A percentile compares a stretch with the other conserved stretches of the same genome.
Evolutionary conservation across 2,113 vertebrate species (phyloP).

Genomic region (Pituophis catenifer): DNA sequence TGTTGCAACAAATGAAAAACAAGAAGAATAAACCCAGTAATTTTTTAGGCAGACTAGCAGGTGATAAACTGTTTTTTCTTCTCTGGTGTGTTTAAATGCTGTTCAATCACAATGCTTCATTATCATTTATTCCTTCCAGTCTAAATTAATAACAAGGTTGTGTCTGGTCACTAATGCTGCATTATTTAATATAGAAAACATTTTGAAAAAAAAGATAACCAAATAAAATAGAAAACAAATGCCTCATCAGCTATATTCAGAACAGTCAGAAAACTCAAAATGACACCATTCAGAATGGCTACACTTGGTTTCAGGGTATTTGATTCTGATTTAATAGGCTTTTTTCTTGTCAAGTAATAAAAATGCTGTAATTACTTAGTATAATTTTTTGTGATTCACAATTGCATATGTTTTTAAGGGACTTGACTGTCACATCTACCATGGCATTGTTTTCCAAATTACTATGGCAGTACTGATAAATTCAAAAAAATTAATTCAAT

Average conservation of each 20-base stretch:
- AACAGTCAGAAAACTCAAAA: background rate
- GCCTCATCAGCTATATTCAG: background rate
- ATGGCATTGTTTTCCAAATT: background rate
- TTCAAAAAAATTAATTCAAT: background rate
- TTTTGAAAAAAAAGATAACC: background rate
- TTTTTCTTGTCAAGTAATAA: background rate
- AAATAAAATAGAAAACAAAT: background rate
- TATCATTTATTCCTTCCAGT: background rate
- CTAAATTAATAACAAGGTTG: background rate
- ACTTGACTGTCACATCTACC: background rate
- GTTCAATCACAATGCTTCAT: background rate
- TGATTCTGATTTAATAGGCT: background rate
- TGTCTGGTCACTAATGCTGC: background rate
- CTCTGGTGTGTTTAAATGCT: background rate
- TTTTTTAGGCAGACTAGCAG: background rate
- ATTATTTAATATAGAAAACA: background rate
- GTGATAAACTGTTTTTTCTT: background rate
- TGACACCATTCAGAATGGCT: background rate
- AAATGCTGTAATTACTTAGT: background rate
- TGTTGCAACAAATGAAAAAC: background rate
- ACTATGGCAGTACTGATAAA: background rate
- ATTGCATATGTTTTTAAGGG: background rate
- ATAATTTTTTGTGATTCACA: background rate
- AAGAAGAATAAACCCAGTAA: background rate
- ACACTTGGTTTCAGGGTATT: background rate